Evolutionary conservation across 92 coral and sea anemone species (phyloP), one percentile per base, ranked within the genome.

Genomic region (Paramuricea clavata): DNA sequence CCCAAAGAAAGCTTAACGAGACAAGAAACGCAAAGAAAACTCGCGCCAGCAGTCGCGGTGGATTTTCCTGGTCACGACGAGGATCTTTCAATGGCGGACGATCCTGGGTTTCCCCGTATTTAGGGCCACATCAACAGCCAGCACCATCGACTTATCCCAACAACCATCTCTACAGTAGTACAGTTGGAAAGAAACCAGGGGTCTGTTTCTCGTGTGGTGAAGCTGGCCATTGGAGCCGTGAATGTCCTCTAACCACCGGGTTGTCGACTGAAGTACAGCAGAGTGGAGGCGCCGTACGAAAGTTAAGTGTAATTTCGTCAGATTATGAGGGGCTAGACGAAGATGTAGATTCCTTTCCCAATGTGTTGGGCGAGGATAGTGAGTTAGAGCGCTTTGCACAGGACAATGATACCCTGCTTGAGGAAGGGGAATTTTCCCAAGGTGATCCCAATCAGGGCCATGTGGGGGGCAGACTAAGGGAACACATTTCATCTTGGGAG

Each of bases 121-220:
- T 22, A 34, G 50, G 31, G 28, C 61, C 60, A 17, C 27, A 50
- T 34, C 57, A 87, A 76, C 89, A 79, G 34, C 57, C 75, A 23
- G n/a, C 69, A 47, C 61, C 81, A 56, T 15, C 81, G 15, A 56
- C 39, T 27, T 44, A 9, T 31, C 0, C 27, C 64, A 76, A 26
- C 81, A 49, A 49, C 64, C 61, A 52, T 23, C 59, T 68, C 74
- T 50, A 75, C 59, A 61, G 64, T 41, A 34, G 75, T 19, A 57
- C 65, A 28, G 69, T 28, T 61, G 89, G 74, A 77, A 86, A 49
- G 65, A 76, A 76, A 83, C 74, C 73, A 17, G 86, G 91, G 33
- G 77, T 75, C 52, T 88, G 91, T 59, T 88, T 88, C 78, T 56
- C 83, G 12, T 88, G 91, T 54, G 91, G n/a, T n/a, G n/a, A n/a